Evolutionary conservation across 2,113 vertebrate species (phyloP), one percentile per base, ranked within the genome.

Genomic region (Marmota flaviventris): DNA sequence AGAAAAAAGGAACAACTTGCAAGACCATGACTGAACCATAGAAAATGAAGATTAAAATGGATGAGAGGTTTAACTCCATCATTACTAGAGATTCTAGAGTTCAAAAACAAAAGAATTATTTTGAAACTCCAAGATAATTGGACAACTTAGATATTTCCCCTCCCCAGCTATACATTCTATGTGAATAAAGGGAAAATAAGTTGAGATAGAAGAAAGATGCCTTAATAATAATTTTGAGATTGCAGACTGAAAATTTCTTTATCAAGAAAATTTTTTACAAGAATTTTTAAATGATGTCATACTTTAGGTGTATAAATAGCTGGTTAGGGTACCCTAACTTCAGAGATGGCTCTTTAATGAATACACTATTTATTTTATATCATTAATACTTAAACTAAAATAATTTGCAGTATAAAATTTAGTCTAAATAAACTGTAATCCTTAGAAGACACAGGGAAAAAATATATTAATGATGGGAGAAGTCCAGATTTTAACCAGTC

Each of bases 81-180:
- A 86, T 87, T 29, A 37, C 92, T 77, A 90, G 94, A 79, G 69
- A 94, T 67, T 89, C 18, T 78, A 67, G 53, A 94, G 70, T 83
- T 93, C n/a, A 84, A 90, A 91, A 89, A 32, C 39, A 51, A 48
- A 96, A 93, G n/a, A 53, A 83, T 73, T 92, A 17, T 72, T 78
- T n/a, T 86, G 5, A 72, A 85, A 34, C 13, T 51, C 14, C 37
- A 70, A n/a, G 4, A 16, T 72, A 92, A 86, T 94, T 86, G 63
- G 32, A 45, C 67, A 78, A 83, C 4, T 42, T 91, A 92, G 75
- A 69, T 73, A 51, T 85, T 82, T 85, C 72, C 65, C 25, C 22
- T 73, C 32, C 22, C 92, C 92, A 39, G 63, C 53, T 92, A 13
- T 72, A 72, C 5, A 78, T 2, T 25, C 65, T 86, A 8, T 39